A percentile compares a stretch with the other conserved stretches of the same genome.
phyloP scores from a whole-genome alignment of 2,888 invertebrate genomes.

The Hydrotaea diabolus region DNA sequence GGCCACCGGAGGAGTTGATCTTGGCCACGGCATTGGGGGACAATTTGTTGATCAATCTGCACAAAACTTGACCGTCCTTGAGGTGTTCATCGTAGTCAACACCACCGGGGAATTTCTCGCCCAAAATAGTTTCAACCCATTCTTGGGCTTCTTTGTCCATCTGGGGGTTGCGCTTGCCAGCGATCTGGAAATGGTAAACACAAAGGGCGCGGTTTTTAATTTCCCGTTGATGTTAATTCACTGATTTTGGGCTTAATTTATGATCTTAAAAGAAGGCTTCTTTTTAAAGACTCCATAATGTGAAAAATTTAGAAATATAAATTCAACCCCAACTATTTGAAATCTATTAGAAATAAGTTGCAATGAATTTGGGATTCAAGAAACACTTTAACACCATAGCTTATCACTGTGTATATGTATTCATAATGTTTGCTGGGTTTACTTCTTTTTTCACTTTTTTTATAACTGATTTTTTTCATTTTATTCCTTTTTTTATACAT shows the following conservation, averaged over 20 bases:
- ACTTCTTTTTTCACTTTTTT: constrained; percentile 39
- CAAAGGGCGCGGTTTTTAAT: no score
- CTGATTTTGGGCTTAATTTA: no score
- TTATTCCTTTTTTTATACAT: constrained; percentile 41
- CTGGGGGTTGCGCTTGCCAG: constrained; percentile 90
- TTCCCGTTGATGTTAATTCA: no score
- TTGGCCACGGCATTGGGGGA: constrained; percentile 93
- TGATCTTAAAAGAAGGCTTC: no score
- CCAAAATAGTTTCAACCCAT: constrained; percentile 94
- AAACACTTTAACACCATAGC: no score
- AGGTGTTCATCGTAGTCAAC: constrained; percentile 93
- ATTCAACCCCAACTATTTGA: no score
- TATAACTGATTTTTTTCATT: neutral
- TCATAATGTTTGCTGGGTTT: neutral
- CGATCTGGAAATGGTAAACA: constrained; percentile 83
- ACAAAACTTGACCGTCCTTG: constrained; percentile 95
- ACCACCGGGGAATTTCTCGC: constrained; percentile 92
- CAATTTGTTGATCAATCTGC: constrained; percentile 96
- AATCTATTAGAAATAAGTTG: no score
- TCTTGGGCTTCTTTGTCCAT: constrained; percentile 93
- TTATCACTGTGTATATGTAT: no score
- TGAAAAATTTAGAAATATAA: no score
- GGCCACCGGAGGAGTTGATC: constrained; percentile 96
- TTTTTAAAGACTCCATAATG: no score
- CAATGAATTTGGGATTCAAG: no score